phyloP scores from a whole-genome alignment of 2,888 invertebrate genomes.

The Synergus umbraculus region DNA sequence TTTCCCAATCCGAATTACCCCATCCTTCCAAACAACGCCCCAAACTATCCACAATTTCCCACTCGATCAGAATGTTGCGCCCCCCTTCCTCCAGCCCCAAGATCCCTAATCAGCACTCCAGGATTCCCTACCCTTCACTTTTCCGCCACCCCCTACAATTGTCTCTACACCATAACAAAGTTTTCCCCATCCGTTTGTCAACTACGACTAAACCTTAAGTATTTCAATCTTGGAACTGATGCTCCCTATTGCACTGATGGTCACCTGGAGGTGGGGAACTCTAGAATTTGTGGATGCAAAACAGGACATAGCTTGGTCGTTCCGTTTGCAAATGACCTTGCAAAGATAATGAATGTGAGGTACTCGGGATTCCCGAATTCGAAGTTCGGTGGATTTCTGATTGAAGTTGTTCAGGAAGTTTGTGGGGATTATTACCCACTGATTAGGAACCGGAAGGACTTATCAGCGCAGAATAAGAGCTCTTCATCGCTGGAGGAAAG shows the following conservation, averaged over 20 bases:
- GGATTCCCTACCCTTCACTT: conserved; percentile 78
- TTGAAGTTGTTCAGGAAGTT: conserved; percentile 80
- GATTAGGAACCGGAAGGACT: conserved; percentile 55
- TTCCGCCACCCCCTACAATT: conserved; percentile 71
- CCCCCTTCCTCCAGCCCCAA: conserved; percentile 54
- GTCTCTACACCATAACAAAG: conserved; percentile 79
- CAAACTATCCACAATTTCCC: neutral
- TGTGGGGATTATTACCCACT: conserved; percentile 73
- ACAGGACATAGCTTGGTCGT: conserved; percentile 74
- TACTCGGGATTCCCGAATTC: conserved; percentile 76
- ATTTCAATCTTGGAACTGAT: conserved; percentile 78
- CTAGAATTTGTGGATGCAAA: conserved; percentile 81
- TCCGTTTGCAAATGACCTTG: conserved; percentile 58
- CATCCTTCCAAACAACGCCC: neutral
- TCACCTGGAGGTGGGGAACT: conserved; percentile 80
- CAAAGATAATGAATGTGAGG: conserved; percentile 77
- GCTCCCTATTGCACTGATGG: conserved; percentile 77
- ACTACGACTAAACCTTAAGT: conserved; percentile 79
- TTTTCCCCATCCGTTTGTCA: conserved; percentile 78
- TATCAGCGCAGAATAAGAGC: conserved; percentile 33
- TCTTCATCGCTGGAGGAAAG: neutral
- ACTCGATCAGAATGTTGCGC: conserved; percentile 63
- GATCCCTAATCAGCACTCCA: conserved; percentile 80
- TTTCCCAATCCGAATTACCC: conserved; percentile 23
- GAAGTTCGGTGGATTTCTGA: conserved; percentile 78